Evolutionary conservation across 2,888 invertebrate species (phyloP), one percentile per base, ranked within the genome.

Genomic region (Microdon myrmicae): DNA sequence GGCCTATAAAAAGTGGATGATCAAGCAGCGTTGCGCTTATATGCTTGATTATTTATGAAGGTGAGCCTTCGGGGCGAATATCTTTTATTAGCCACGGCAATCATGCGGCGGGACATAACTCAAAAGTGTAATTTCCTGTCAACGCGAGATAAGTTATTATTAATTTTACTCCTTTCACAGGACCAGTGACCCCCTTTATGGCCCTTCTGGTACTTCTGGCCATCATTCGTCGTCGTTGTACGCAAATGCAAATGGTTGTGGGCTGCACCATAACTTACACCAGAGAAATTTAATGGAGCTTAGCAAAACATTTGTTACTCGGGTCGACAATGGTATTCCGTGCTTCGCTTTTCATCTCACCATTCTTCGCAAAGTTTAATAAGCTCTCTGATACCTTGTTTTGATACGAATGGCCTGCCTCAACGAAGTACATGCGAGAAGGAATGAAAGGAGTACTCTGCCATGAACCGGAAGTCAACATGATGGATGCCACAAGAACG

Each of bases 81-180:
- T 58, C 64, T 64, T 64, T 58, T 64, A 64, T 64, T 64, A 64
- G 64, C 51, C 64, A 58, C 53, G 58, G 64, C 58, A 66, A 66
- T 54, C 59, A 64, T 64, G 64, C 58, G 58, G 64, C 61, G 25
- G 43, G 53, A 38, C 61, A 67, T 69, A 69, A 67, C 67, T 69
- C 69, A 68, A 68, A 69, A 69, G 68, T 69, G 68, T 69, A 69
- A 69, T 69, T 69, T 69, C 69, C 69, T 69, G 69, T 69, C 69
- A 69, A 67, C 69, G 45, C 67, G 55, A 68, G 69, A 69, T 69
- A 69, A 69, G 67, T 67, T 56, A 68, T 69, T 68, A 69, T 69
- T 69, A 69, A 69, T 69, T 69, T 59, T 55, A 59, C 51, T 61
- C 67, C 54, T 51, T 59, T 61, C 61, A 51, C 47, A 47, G 32